Base-by-base conservation (phyloP, 2,113 vertebrate genomes). In the Puma concolor region DNA sequence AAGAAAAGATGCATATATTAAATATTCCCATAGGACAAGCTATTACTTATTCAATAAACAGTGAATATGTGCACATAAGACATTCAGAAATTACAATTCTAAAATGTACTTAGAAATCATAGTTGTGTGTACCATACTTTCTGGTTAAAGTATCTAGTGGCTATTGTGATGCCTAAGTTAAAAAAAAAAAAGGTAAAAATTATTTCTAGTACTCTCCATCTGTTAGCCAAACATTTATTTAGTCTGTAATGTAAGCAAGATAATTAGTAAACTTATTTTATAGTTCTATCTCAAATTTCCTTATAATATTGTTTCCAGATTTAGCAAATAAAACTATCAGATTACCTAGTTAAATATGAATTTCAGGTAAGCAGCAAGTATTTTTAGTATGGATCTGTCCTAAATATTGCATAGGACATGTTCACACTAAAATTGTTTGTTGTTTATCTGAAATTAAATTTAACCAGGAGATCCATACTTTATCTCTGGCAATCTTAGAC, bases 381-480 rank as follows among this genome's bases (percentile, higher is more conserved):
- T 5, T 71, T 93, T 79, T 76, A 74, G 4, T 33, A 13, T 48
- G 64, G 71, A 8, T 77, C 31, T 87, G 15, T 54, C 9, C 7
- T 9, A 67, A 88, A 77, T 48, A 38, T n/a, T 88, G 2, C 5
- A 60, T 31, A 48, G 2, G 27, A 29, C 36, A 29, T 52, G 19
- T 4, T 60, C 81, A 82, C 5, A 64, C 0, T 14, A 81, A 84
- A 77, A 89, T 27, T 79, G 33, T 85, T 15, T 60, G 15, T 64
- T 90, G 12, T 36, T 83, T 69, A 38, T 54, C 29, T 71, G 21
- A 74, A 93, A 89, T 83, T 92, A 92, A 44, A 86, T 95, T 85
- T 91, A 74, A 41, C 6, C 31, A 16, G 4, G 0, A 66, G 27
- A 31, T 1, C 15, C 84, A 38, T 6, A 16, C 83, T 93, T 93